phyloP scores from a whole-genome alignment of 64 coral and sea anemone genomes.

The Pachyseris speciosa region DNA sequence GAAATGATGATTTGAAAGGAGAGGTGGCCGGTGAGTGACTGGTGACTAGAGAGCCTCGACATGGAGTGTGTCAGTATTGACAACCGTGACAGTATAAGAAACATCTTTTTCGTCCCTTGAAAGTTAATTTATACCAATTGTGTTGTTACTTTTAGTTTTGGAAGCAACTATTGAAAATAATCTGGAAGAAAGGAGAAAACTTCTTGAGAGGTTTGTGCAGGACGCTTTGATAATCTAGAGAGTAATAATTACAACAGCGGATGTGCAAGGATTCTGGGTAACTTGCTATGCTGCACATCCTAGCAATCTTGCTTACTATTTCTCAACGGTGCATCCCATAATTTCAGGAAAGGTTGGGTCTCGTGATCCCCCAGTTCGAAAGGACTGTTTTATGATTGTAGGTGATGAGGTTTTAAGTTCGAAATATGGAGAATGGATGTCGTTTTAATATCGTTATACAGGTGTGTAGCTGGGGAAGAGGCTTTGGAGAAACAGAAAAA shows the following conservation, averaged over 20 bases:
- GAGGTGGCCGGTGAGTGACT: conserved; percentile 76
- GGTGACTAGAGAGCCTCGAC: neutral
- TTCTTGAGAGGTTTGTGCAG: conserved; percentile 91
- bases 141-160: conserved; percentile 60
- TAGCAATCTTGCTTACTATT: too few species aligned
- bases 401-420: neutral
- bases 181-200: conserved; percentile 87
- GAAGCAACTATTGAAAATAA: conserved; percentile 95
- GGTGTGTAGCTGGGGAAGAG: conserved; percentile 81
- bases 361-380: too few species aligned
- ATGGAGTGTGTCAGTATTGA: too few species aligned
- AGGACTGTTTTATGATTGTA: neutral
- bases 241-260: too few species aligned
- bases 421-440: neutral
- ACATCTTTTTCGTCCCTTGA: neutral
- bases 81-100: too few species aligned
- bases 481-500: conserved; percentile 74
- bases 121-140: neutral
- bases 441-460: neutral
- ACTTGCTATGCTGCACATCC: too few species aligned
- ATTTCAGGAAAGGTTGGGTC: too few species aligned
- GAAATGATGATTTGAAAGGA: conserved; percentile 71
- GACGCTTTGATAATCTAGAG: too few species aligned
- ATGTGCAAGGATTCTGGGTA: too few species aligned
- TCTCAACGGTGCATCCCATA: too few species aligned